phyloP scores from a whole-genome alignment of 2,888 invertebrate genomes.

The Melipona beecheii region DNA sequence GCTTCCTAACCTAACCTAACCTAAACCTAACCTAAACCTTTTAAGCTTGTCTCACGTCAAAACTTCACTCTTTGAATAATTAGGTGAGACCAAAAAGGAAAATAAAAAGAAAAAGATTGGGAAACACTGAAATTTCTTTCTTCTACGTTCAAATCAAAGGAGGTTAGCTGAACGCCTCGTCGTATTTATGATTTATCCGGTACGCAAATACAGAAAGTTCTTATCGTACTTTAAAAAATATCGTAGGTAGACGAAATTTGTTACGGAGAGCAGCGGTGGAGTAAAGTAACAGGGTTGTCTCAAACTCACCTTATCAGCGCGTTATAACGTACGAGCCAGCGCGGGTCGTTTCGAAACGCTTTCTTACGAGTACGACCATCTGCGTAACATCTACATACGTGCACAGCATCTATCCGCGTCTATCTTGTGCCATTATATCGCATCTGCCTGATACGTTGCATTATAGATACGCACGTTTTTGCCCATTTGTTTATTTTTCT shows the following conservation, averaged over 20 bases:
- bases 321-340: slow-evolving; percentile 63
- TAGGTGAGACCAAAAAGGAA: too few species aligned
- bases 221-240: slow-evolving; percentile 45
- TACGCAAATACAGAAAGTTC: neutral
- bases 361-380: slow-evolving; percentile 47
- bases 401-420: neutral
- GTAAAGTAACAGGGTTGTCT: slow-evolving; percentile 52
- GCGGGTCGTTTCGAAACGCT: slow-evolving; percentile 53
- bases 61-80: too few species aligned
- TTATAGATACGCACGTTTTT: neutral
- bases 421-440: neutral
- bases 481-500: neutral
- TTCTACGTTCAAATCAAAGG: neutral
- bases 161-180: neutral
- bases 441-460: neutral
- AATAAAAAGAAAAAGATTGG: neutral
- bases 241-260: slow-evolving; percentile 42
- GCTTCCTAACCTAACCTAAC: too few species aligned
- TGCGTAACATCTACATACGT: neutral
- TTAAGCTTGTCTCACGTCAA: too few species aligned
- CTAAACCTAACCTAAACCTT: too few species aligned
- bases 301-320: slow-evolving; percentile 71
- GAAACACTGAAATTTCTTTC: neutral
- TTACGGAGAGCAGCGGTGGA: slow-evolving; percentile 30
- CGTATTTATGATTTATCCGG: neutral